These are phyloP conservation scores for Macrotrachela quadricornifera DNA, from an alignment of 1,140 invertebrate species.

Conservation along the genomic window DNA sequence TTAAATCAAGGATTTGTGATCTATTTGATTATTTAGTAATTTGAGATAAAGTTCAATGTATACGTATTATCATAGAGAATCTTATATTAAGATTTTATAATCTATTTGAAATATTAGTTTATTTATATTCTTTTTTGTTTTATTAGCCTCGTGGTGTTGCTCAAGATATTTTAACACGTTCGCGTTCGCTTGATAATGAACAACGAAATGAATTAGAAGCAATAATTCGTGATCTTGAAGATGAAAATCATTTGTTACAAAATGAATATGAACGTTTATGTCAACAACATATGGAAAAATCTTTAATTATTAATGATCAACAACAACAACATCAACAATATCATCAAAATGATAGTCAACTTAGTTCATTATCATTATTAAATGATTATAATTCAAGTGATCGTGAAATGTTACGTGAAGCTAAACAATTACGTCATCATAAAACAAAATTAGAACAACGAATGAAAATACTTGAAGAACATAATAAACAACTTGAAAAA, in stretches of 20 bases:
- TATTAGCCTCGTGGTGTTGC: neutral
- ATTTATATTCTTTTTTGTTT: neutral
- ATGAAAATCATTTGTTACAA: neutral
- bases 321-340: no score
- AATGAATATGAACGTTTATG: neutral
- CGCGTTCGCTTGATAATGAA: neutral
- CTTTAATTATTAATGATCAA: no score
- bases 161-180: neutral
- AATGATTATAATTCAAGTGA: no score
- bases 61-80: neutral
- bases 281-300: no score
- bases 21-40: neutral
- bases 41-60: neutral
- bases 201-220: neutral
- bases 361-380: no score
- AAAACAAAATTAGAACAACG: constrained; percentile 76
- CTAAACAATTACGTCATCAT: constrained; percentile 67
- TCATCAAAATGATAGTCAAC: no score
- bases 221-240: constrained; percentile 1
- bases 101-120: neutral
- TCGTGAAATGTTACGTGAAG: constrained; percentile 31
- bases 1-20: no score
- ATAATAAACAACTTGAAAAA: constrained; percentile 57
- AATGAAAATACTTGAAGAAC: constrained; percentile 89
- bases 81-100: neutral